Evolutionary conservation across 2,888 invertebrate genomes (phyloP).

Genomic region (Malachius bipustulatus): DNA sequence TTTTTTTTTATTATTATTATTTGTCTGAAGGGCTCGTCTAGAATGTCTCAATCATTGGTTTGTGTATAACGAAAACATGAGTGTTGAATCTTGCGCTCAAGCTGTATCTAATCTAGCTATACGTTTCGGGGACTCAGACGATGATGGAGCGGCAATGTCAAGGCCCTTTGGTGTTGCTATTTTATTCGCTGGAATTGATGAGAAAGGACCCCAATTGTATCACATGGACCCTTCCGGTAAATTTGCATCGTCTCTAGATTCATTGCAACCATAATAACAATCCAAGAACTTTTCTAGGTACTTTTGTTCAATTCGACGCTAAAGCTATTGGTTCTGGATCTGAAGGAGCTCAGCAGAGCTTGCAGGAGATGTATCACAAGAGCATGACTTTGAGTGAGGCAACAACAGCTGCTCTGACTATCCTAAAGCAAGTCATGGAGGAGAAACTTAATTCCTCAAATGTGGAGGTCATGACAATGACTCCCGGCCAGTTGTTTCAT

Average conservation of each 20-base stretch:
- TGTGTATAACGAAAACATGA: conserved; percentile 92
- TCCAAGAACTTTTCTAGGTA: conserved; percentile 91
- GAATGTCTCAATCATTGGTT: conserved; percentile 99
- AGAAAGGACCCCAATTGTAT: conserved; percentile 86
- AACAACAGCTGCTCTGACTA: conserved; percentile 78
- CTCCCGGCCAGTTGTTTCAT: conserved; percentile 69
- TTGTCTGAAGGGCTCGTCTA: conserved; percentile 61
- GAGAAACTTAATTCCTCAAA: conserved; percentile 95
- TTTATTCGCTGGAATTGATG: conserved; percentile 90
- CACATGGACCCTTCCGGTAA: conserved; percentile 97
- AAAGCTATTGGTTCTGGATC: conserved; percentile 99
- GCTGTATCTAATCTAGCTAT: conserved; percentile 98
- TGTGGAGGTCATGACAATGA: conserved; percentile 95
- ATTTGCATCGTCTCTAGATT: too few relatives aligned
- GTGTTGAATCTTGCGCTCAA: conserved; percentile 94
- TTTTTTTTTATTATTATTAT: background rate
- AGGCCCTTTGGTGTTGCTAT: conserved; percentile 98
- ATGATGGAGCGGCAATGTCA: conserved; percentile 89
- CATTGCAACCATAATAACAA: too few relatives aligned
- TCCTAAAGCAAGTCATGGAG: conserved; percentile 99
- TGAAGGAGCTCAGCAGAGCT: conserved; percentile 96
- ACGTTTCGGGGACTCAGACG: conserved; percentile 97
- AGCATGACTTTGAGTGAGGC: conserved; percentile 92
- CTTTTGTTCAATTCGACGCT: conserved; percentile 95
- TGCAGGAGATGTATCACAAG: conserved; percentile 60